A percentile compares a stretch with the other conserved stretches of the same genome.
Conservation (phyloP, 2,797 vertebrate genomes). For the Lagocephalus sceleratus region DNA sequence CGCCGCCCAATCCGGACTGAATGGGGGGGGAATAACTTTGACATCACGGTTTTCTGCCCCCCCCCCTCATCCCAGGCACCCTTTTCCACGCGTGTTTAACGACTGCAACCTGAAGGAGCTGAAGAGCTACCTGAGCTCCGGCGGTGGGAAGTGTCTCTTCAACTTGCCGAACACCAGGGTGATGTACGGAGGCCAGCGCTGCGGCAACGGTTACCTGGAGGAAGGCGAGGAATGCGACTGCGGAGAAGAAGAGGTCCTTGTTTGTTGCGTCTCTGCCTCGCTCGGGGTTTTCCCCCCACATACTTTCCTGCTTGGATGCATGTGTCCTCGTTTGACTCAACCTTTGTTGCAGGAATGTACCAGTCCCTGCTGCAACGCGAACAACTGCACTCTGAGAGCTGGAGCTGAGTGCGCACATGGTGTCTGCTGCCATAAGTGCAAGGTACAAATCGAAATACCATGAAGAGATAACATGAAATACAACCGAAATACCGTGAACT, state of each 20-base stretch:
- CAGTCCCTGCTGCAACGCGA: constrained; percentile 92
- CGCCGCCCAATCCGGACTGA: background rate
- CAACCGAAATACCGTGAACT: too few species aligned
- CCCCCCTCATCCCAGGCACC: constrained; percentile 77
- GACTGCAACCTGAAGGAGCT: constrained; percentile 87
- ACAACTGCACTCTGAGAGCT: constrained; percentile 87
- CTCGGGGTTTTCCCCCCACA: background rate
- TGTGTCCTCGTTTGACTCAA: too few species aligned
- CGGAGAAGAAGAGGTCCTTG: constrained; percentile 88
- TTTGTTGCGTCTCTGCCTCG: background rate
- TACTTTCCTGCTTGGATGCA: too few species aligned
- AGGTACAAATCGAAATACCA: constrained; percentile 77
- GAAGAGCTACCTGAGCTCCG: constrained; percentile 87
- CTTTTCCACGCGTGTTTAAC: constrained; percentile 93
- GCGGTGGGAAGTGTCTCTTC: constrained; percentile 95
- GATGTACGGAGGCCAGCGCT: constrained; percentile 89
- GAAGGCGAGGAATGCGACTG: constrained; percentile 97
- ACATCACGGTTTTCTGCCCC: too few species aligned
- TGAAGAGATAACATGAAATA: too few species aligned
- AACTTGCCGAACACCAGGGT: constrained; percentile 89
- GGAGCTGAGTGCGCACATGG: constrained; percentile 93
- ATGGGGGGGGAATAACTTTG: too few species aligned
- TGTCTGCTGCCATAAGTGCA: constrained; percentile 91
- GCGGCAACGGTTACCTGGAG: constrained; percentile 97
- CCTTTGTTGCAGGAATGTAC: constrained; percentile 82